phyloP scores from a whole-genome alignment of 1,140 invertebrate genomes.

The Bombyx mandarina region DNA sequence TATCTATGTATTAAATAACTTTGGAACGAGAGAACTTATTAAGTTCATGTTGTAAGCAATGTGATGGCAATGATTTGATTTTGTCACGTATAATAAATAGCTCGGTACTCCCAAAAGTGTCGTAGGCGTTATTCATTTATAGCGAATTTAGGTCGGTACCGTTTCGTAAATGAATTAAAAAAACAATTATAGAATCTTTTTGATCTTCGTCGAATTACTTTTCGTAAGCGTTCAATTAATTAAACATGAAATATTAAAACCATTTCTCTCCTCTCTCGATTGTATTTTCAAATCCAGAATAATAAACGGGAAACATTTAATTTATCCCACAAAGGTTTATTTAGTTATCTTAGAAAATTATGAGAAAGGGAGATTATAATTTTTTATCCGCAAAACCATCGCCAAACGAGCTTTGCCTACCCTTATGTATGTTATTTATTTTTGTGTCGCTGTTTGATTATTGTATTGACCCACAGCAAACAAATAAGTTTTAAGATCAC shows the following conservation, averaged over 20 bases:
- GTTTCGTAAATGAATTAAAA: not conserved
- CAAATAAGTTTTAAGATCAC: not conserved
- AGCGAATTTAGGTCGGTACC: not conserved
- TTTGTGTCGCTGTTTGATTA: not conserved
- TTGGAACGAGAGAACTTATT: too few species aligned
- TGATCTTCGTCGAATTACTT: not conserved
- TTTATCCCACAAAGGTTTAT: not conserved
- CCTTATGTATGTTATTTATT: too few species aligned
- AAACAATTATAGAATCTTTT: not conserved
- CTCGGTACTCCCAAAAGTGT: not conserved
- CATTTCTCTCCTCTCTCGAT: not conserved
- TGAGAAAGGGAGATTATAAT: too few species aligned
- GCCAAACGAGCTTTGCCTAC: too few species aligned
- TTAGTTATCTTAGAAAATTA: too few species aligned
- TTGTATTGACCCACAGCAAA: not conserved
- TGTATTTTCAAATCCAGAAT: not conserved
- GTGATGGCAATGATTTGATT: too few species aligned
- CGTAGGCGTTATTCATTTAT: slow-evolving; percentile 5
- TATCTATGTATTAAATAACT: too few species aligned
- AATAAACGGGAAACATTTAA: not conserved
- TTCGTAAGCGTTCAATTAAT: not conserved
- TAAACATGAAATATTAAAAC: not conserved
- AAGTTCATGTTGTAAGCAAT: too few species aligned
- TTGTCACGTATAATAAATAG: too few species aligned
- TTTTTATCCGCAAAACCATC: too few species aligned